phyloP scores from a whole-genome alignment of 2,113 vertebrate species.

The Daubentonia madagascariensis region DNA sequence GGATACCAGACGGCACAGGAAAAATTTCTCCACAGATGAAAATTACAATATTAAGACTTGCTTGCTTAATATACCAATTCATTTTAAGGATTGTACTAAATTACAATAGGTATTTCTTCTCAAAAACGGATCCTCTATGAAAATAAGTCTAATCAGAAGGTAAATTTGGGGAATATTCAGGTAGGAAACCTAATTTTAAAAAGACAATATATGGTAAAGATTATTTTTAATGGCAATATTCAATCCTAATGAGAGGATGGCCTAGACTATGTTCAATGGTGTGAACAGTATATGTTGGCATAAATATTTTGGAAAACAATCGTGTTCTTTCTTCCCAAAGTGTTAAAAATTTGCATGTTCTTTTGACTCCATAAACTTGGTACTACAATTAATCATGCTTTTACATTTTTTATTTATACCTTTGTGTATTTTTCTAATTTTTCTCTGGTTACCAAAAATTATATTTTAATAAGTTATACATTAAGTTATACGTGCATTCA shows the following conservation, averaged over 20 bases:
- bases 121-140: background rate
- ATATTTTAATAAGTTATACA: background rate
- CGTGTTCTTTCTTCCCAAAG: background rate
- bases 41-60: background rate
- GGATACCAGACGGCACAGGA: background rate
- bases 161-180: background rate
- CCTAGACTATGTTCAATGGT: background rate
- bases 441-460: background rate
- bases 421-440: background rate
- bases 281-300: background rate
- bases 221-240: conserved; percentile 1
- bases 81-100: background rate
- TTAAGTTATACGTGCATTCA: background rate
- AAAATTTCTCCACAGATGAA: background rate
- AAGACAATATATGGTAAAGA: background rate
- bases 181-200: background rate
- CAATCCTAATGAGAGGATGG: background rate
- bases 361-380: background rate
- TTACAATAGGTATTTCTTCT: background rate
- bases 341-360: background rate
- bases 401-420: background rate
- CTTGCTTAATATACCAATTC: background rate
- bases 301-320: background rate
- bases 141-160: background rate
- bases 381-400: background rate